phyloP scores from a whole-genome alignment of 2,797 vertebrate species.

The Xenopus petersii region DNA sequence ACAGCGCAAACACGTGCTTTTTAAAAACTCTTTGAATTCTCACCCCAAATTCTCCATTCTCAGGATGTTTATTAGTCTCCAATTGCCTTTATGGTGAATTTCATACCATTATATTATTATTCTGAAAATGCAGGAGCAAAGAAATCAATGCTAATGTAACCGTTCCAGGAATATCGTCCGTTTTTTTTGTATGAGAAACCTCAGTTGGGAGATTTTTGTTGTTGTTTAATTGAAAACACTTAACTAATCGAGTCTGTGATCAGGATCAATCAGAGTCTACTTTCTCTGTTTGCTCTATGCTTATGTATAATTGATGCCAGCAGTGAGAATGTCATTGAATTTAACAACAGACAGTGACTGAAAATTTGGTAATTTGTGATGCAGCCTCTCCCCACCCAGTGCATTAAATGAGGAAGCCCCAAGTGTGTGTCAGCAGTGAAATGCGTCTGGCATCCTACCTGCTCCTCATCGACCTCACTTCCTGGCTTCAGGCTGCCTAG shows the following conservation, averaged over 20 bases:
- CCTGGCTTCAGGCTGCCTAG: constrained; percentile 59
- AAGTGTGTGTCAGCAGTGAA: constrained; percentile 59
- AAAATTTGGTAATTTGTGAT: constrained; percentile 70
- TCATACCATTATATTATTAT: constrained; percentile 2
- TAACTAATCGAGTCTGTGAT: constrained; percentile 48
- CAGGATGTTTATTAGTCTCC: background rate
- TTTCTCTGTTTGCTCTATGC: constrained; percentile 50
- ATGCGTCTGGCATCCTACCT: constrained; percentile 59
- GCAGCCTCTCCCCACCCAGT: constrained; percentile 65
- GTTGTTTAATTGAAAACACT: constrained; percentile 47
- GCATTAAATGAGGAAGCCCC: constrained; percentile 68
- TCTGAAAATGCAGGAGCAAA: constrained; percentile 29
- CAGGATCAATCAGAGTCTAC: constrained; percentile 44
- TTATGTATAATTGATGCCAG: constrained; percentile 72
- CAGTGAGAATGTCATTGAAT: constrained; percentile 65
- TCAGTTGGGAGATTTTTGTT: constrained; percentile 24
- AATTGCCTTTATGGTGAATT: constrained; percentile 31
- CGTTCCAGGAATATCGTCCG: constrained; percentile 33
- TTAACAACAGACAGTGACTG: constrained; percentile 70
- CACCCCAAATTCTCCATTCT: no score
- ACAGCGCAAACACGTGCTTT: no score
- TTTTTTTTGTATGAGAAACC: constrained; percentile 36
- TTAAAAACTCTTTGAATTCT: no score
- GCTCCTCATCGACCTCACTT: constrained; percentile 67
- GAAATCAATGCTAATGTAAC: constrained; percentile 34